These are phyloP conservation scores for Silvanus unidentatus DNA, from an alignment of 2,888 invertebrate genomes.

Conservation along the genomic window DNA sequence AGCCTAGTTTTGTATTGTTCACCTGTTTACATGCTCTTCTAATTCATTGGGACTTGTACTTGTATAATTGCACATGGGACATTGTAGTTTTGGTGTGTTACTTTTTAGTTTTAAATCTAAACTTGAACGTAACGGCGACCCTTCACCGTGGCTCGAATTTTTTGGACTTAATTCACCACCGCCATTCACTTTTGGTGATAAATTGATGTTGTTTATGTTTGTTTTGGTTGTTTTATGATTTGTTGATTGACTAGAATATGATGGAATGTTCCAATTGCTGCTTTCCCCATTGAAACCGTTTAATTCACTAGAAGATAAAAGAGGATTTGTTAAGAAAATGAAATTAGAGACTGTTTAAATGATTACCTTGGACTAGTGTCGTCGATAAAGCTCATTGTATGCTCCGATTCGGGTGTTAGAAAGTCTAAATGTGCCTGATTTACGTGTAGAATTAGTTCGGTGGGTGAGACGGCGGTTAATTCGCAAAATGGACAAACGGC, in stretches of 20 bases:
- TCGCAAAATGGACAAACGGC: slow-evolving; percentile 80
- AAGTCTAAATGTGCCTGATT: slow-evolving; percentile 81
- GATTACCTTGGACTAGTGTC: slow-evolving; percentile 51
- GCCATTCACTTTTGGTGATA: slow-evolving; percentile 43
- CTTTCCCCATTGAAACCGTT: slow-evolving; percentile 34
- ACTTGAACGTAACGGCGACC: slow-evolving; percentile 67
- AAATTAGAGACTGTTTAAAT: slow-evolving; percentile 1
- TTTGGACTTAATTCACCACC: slow-evolving; percentile 43
- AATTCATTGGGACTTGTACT: slow-evolving; percentile 67
- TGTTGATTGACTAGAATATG: slow-evolving; percentile 30
- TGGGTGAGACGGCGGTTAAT: slow-evolving; percentile 63
- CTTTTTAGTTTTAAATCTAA: slow-evolving; percentile 63
- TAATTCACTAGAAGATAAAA: slow-evolving; percentile 32
- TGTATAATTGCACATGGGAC: slow-evolving; percentile 71
- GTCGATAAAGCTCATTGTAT: slow-evolving; percentile 69
- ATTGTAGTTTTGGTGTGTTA: slow-evolving; percentile 54
- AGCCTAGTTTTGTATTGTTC: neutral
- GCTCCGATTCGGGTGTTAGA: slow-evolving; percentile 70
- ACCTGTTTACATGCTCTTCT: slow-evolving; percentile 74
- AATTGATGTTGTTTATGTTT: slow-evolving; percentile 44
- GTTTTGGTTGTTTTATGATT: slow-evolving; percentile 28
- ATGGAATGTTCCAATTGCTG: slow-evolving; percentile 32
- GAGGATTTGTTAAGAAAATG: neutral
- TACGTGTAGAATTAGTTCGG: slow-evolving; percentile 72
- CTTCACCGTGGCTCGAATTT: slow-evolving; percentile 58